Conservation (phyloP, 1,140 invertebrate species). For the Apocrypta bakeri region DNA sequence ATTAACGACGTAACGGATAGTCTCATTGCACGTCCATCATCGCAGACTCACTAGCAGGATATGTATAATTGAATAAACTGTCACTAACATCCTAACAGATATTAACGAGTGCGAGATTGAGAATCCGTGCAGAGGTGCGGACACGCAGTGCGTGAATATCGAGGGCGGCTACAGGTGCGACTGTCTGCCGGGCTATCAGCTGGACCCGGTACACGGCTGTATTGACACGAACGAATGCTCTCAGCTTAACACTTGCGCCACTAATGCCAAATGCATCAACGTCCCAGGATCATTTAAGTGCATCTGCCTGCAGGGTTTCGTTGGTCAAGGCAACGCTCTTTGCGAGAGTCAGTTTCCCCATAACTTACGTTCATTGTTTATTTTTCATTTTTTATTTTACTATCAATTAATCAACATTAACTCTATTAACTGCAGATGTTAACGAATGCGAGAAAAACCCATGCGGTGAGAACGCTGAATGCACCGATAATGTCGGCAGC, state of each 20-base stretch:
- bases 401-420: constrained; percentile 62
- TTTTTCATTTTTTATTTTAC: background rate
- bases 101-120: constrained; percentile 77
- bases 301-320: constrained; percentile 83
- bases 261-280: constrained; percentile 84
- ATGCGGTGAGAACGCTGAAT: constrained; percentile 89
- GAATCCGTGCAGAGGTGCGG: constrained; percentile 73
- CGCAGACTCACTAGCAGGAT: too few relatives aligned
- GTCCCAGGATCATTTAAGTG: constrained; percentile 84
- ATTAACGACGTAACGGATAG: background rate
- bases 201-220: constrained; percentile 69
- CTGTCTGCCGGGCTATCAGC: constrained; percentile 73
- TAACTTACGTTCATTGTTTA: background rate
- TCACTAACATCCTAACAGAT: constrained; percentile 68
- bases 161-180: constrained; percentile 76
- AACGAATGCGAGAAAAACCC: constrained; percentile 91
- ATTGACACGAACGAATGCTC: constrained; percentile 77
- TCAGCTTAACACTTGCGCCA: constrained; percentile 78
- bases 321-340: constrained; percentile 79
- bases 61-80: background rate
- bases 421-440: constrained; percentile 80
- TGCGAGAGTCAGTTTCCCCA: constrained; percentile 85
- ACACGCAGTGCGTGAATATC: constrained; percentile 76
- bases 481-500: constrained; percentile 90
- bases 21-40: too few relatives aligned